Percentiles rank a stretch among this genome's conserved stretches.
Evolutionary conservation across 2,113 vertebrate species (phyloP).

Genomic region (Oceanodroma tethys): DNA sequence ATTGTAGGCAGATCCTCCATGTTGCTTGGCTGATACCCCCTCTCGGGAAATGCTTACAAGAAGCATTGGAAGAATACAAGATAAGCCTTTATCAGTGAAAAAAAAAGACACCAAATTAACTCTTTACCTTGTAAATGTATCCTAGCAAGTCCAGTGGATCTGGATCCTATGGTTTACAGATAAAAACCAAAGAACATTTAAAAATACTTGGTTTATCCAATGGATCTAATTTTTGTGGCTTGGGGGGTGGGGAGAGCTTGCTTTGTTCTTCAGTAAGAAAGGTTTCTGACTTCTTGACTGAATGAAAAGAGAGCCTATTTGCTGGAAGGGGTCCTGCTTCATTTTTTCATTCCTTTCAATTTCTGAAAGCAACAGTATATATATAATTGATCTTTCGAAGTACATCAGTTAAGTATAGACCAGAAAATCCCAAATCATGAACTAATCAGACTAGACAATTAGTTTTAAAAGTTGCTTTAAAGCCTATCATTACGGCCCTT

Average conservation of each 20-base stretch:
- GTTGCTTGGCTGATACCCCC: not conserved
- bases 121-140: not conserved
- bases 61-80: constrained; percentile 21
- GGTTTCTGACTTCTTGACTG: not conserved
- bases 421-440: not conserved
- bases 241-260: not conserved
- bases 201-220: not conserved
- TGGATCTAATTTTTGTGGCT: not conserved
- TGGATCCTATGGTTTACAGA: not conserved
- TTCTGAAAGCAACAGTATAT: not conserved
- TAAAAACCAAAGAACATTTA: not conserved
- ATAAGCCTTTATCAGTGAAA: not conserved
- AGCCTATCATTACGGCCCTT: not conserved
- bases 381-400: not conserved
- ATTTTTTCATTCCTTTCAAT: not conserved
- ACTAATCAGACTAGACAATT: not conserved
- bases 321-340: not conserved
- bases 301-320: not conserved
- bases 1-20: not conserved
- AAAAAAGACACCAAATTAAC: not conserved
- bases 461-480: not conserved
- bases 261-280: not conserved
- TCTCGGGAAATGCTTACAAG: constrained; percentile 13
- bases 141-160: not conserved
- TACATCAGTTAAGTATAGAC: not conserved